Evolutionary conservation across 2,888 invertebrate genomes (phyloP), one percentile per base, ranked within the genome.

Genomic region (Epistrophella euchroma): DNA sequence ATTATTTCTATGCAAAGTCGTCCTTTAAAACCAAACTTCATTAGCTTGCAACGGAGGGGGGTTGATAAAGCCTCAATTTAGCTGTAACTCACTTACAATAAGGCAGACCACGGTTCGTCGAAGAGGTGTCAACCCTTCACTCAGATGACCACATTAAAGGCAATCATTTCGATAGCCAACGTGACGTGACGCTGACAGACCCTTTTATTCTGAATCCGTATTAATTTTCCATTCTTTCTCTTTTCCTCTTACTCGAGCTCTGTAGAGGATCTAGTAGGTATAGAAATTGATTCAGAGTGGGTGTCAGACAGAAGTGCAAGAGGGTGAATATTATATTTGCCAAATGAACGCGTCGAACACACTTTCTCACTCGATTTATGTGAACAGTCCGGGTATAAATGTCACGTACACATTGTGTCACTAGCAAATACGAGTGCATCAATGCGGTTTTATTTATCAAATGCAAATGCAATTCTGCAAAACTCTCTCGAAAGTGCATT

Each of bases 401-500:
- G 74, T 80, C 84, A 84, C 84, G 83, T 83, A 73, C 78, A 15
- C 78, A 15, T 62, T 37, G 72, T 58, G 77, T 68, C 81, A 79
- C 56, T 17, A 62, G 25, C 62, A 64, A 52, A 45, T 28, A 28
- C 43, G 25, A 47, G 52, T 68, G 52, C 35, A 37, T 50, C 32
- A 17, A 17, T 17, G 50, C 17, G 43, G 64, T 40, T 40, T 22
- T 68, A 50, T 11, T 35, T 60, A 58, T 13, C 13, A 22, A 60
- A 58, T 35, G 15, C 40, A 60, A 58, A 58, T 11, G 60, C 32
- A 19, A 17, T n/a, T n/a, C n/a, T 13, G 45, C 45, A 45, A 45
- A 17, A 9, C 22, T 40, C 72, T 85, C 76, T 85, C 72, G 68
- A 80, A 80, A 76, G 72, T 85, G 84, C 80, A 85, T 85, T 85